Evolutionary conservation across 2,797 vertebrate genomes (phyloP).

Genomic region (Centroberyx gerrardi): DNA sequence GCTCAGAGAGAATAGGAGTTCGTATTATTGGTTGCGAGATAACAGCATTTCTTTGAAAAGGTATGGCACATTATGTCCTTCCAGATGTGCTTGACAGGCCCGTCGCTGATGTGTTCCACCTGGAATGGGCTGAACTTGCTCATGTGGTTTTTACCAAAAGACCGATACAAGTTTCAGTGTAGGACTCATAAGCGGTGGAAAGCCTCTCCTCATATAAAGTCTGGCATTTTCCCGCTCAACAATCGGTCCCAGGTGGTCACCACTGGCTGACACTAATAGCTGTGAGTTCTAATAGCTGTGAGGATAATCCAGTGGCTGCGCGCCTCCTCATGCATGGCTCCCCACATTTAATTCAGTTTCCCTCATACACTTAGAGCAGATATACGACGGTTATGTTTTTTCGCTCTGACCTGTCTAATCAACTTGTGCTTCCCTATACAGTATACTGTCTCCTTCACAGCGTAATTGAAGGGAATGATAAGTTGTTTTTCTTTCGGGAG

Average conservation of each 20-base stretch:
- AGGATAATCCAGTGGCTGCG: conserved; percentile 36
- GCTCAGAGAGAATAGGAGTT: conserved; percentile 61
- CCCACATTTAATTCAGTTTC: conserved; percentile 21
- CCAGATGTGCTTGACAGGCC: neutral
- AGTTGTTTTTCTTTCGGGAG: conserved; percentile 11
- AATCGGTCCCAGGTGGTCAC: conserved; percentile 29
- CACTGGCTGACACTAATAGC: conserved; percentile 37
- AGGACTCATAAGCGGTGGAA: neutral
- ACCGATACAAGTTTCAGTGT: neutral
- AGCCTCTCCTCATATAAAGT: conserved; percentile 4
- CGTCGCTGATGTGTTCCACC: neutral
- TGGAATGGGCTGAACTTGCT: neutral
- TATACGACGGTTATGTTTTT: neutral
- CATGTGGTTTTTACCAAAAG: neutral
- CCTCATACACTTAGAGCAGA: conserved; percentile 7
- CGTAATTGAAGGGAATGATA: conserved; percentile 6
- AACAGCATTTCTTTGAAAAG: conserved; percentile 51
- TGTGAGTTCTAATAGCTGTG: conserved; percentile 36
- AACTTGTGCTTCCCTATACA: neutral
- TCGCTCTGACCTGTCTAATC: neutral
- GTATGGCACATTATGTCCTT: conserved; percentile 33
- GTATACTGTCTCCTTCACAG: neutral
- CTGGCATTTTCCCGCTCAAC: conserved; percentile 12
- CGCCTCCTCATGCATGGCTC: conserved; percentile 19
- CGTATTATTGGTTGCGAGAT: conserved; percentile 65